A percentile compares a stretch with the other conserved stretches of the same genome.
These are phyloP conservation scores for Acanthacorydalis orientalis DNA, from an alignment of 2,888 invertebrate species.

Conservation along the genomic window DNA sequence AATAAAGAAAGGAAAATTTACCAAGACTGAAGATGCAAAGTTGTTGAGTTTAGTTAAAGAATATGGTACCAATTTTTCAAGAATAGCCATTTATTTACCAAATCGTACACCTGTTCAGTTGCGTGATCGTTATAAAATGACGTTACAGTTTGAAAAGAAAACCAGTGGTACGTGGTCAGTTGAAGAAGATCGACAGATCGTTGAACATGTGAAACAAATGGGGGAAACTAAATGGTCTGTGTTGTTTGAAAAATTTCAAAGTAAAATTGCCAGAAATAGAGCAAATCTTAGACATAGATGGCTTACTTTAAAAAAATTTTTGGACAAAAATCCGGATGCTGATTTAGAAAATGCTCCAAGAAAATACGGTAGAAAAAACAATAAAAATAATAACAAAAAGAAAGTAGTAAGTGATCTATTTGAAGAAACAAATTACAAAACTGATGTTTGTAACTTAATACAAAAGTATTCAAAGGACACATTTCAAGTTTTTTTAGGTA, in stretches of 20 bases:
- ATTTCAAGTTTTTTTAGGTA: too few species aligned
- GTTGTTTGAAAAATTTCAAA: slow-evolving; percentile 33
- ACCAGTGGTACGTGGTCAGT: slow-evolving; percentile 34
- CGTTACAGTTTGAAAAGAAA: slow-evolving; percentile 2
- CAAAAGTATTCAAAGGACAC: too few species aligned
- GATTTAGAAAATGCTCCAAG: slow-evolving; percentile 26
- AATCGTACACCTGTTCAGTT: slow-evolving; percentile 44
- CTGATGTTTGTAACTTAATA: too few species aligned
- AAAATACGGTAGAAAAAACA: slow-evolving; percentile 23
- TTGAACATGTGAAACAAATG: slow-evolving; percentile 32
- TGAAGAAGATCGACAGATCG: slow-evolving; percentile 40
- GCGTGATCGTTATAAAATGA: slow-evolving; percentile 19
- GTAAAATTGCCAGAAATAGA: slow-evolving; percentile 23
- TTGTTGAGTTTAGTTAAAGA: slow-evolving; percentile 41
- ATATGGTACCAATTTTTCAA: slow-evolving; percentile 40
- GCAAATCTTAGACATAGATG: slow-evolving; percentile 43
- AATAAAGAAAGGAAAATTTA: slow-evolving; percentile 43
- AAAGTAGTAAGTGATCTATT: neutral
- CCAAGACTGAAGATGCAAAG: slow-evolving; percentile 45
- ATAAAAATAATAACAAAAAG: slow-evolving; percentile 9
- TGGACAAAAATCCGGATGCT: slow-evolving; percentile 28
- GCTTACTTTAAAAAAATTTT: slow-evolving; percentile 32
- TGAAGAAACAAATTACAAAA: too few species aligned
- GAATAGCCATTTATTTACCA: slow-evolving; percentile 36
- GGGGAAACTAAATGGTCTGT: slow-evolving; percentile 33